Evolutionary conservation across 1,140 invertebrate species (phyloP).

Genomic region (Drosophila teissieri): DNA sequence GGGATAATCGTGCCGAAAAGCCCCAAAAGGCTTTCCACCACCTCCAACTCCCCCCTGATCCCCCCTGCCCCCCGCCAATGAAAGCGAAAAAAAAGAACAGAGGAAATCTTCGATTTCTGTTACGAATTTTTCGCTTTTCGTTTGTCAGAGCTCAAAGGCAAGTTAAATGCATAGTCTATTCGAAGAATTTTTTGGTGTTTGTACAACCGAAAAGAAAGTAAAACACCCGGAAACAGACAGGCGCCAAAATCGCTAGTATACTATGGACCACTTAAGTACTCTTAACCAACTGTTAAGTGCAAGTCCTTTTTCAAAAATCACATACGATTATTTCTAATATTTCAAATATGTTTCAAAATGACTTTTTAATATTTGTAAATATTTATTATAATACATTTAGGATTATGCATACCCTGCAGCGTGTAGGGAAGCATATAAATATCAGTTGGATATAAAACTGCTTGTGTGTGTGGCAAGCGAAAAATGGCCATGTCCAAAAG

Average conservation of each 20-base stretch:
- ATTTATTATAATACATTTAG: too few species aligned
- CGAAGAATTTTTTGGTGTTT: conserved; percentile 32
- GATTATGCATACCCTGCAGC: neutral
- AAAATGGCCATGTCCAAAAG: conserved; percentile 52
- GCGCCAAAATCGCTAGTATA: neutral
- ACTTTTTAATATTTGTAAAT: too few species aligned
- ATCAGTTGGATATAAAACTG: conserved; percentile 39
- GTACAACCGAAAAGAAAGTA: conserved; percentile 4
- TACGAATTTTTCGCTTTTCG: conserved; percentile 25
- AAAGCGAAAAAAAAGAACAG: conserved; percentile 13
- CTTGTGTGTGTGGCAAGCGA: conserved; percentile 39
- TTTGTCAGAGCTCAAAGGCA: conserved; percentile 32
- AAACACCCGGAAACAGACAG: neutral
- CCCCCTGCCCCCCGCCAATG: neutral
- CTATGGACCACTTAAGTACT: neutral
- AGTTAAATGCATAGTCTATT: conserved; percentile 29
- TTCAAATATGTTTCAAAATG: too few species aligned
- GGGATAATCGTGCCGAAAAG: conserved; percentile 73
- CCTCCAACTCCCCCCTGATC: neutral
- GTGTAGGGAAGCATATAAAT: conserved; percentile 26
- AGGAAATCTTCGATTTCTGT: conserved; percentile 46
- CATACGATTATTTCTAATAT: too few species aligned
- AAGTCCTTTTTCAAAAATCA: too few species aligned
- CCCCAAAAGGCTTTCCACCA: conserved; percentile 53
- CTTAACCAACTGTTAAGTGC: neutral